phyloP scores from a whole-genome alignment of 2,113 vertebrate genomes.

The Apteryx mantelli region DNA sequence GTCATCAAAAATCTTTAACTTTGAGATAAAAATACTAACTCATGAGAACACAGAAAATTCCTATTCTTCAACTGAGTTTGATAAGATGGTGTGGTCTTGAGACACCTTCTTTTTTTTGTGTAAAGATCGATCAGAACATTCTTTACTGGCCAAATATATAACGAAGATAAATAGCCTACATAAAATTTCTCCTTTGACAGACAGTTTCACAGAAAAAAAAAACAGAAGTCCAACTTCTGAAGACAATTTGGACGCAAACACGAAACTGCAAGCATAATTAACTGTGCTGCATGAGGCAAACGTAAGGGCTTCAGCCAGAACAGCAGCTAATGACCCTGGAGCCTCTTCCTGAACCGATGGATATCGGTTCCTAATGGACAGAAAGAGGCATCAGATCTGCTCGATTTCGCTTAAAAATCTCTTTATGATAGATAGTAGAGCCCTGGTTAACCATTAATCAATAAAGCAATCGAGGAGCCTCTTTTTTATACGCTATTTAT shows the following conservation, averaged over 20 bases:
- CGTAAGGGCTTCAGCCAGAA: not conserved
- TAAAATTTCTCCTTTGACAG: not conserved
- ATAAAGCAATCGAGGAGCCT: not conserved
- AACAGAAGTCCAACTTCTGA: not conserved
- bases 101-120: too few species aligned
- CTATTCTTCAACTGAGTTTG: not conserved
- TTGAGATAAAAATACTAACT: not conserved
- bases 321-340: not conserved
- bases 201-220: not conserved
- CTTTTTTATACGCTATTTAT: not conserved
- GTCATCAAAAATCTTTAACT: not conserved
- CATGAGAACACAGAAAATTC: not conserved
- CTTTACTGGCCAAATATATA: not conserved
- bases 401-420: conserved; percentile 28
- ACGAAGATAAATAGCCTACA: not conserved
- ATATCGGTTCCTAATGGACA: not conserved
- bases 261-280: conserved; percentile 2
- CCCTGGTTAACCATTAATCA: conserved; percentile 10
- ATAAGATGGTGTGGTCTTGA: not conserved
- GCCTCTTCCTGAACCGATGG: not conserved
- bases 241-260: not conserved
- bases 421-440: conserved; percentile 21
- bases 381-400: not conserved
- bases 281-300: conserved; percentile 14
- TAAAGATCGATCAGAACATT: not conserved